Percentiles rank a stretch among this genome's conserved stretches.
Conservation (phyloP, 2,113 vertebrate species). For the Microtus oregoni region DNA sequence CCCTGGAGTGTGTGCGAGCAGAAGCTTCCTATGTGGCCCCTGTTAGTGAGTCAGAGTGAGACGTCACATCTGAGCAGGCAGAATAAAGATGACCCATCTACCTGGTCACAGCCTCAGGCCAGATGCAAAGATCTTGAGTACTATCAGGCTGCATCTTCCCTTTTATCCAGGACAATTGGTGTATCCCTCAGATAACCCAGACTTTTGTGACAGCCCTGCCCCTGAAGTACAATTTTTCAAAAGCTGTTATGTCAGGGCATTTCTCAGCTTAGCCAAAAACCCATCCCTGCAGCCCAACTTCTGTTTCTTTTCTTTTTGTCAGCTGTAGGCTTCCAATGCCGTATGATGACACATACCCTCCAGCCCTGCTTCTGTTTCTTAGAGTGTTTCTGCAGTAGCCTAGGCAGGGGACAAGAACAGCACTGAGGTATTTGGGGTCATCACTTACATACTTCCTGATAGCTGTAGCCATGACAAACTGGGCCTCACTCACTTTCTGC, state of each 20-base stretch:
- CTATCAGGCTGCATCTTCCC: neutral
- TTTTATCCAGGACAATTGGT: neutral
- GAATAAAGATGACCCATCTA: neutral
- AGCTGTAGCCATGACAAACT: neutral
- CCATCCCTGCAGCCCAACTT: neutral
- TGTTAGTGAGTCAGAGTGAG: conserved; percentile 7
- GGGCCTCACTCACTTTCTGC: neutral
- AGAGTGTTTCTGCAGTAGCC: neutral
- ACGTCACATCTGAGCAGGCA: neutral
- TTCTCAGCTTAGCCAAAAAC: neutral
- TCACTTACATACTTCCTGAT: neutral
- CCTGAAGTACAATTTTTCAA: neutral
- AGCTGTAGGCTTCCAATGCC: neutral
- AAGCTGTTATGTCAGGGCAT: neutral
- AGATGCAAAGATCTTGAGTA: neutral
- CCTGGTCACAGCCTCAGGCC: neutral
- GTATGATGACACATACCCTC: neutral
- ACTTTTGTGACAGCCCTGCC: neutral
- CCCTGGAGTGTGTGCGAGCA: neutral
- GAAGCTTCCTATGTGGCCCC: neutral
- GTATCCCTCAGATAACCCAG: neutral
- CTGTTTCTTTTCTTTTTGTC: neutral
- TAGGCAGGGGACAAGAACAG: neutral
- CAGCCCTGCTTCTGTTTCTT: neutral
- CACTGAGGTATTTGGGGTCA: neutral